phyloP scores from a whole-genome alignment of 1,140 invertebrate genomes.

The Gyrodactylus bullatarudis region DNA sequence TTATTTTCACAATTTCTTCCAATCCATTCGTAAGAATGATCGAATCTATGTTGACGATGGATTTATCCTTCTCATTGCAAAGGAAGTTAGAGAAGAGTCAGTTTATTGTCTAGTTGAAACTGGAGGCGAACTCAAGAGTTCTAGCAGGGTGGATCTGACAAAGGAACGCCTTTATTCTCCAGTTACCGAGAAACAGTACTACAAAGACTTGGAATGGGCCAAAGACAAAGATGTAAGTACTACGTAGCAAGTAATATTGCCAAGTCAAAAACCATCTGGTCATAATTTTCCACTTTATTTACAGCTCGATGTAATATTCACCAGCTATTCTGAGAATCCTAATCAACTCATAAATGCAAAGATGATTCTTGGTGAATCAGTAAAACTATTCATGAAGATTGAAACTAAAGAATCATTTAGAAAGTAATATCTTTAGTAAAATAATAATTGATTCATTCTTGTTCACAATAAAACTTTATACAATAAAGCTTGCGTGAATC shows the following conservation, averaged over 20 bases:
- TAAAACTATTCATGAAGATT: background rate
- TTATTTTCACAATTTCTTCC: conserved; percentile 4
- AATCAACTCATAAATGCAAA: background rate
- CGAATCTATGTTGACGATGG: conserved; percentile 61
- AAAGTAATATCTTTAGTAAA: background rate
- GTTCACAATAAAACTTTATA: no score
- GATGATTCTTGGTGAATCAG: background rate
- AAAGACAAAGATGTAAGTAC: conserved; percentile 32
- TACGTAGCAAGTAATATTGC: no score
- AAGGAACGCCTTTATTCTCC: conserved; percentile 76
- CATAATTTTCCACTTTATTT: background rate
- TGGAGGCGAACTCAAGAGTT: conserved; percentile 60
- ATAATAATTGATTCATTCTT: no score
- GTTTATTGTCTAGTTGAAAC: conserved; percentile 60
- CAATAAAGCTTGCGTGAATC: background rate
- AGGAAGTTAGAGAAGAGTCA: conserved; percentile 26
- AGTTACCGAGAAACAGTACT: conserved; percentile 89
- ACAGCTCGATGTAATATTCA: background rate
- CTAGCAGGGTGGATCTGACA: conserved; percentile 76
- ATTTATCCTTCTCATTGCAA: conserved; percentile 60
- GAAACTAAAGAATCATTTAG: background rate
- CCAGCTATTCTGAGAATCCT: background rate
- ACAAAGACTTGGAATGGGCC: conserved; percentile 60
- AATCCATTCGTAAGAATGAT: background rate
- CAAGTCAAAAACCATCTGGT: no score